Evolutionary conservation across 1,140 invertebrate species (phyloP).

Genomic region (Sminthurides bifidus): DNA sequence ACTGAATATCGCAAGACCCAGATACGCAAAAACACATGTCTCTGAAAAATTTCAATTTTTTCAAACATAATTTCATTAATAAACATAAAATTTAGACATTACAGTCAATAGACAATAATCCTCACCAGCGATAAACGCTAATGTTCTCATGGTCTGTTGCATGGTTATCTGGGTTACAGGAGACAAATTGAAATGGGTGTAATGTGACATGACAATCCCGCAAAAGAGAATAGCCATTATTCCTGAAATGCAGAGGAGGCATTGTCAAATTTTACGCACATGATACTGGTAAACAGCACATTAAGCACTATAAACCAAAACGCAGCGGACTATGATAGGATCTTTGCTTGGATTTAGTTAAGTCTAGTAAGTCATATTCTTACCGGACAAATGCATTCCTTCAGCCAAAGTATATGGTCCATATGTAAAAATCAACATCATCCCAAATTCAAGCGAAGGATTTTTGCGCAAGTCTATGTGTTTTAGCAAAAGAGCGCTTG

Average conservation of each 20-base stretch:
- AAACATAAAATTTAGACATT: neutral
- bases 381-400: constrained; percentile 88
- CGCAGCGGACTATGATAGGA: too few relatives aligned
- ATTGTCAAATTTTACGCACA: too few relatives aligned
- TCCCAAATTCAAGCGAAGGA: constrained; percentile 93
- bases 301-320: too few relatives aligned
- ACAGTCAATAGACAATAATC: neutral
- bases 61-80: neutral
- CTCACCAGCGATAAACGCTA: constrained; percentile 81
- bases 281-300: too few relatives aligned
- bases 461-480: constrained; percentile 94
- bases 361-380: too few relatives aligned
- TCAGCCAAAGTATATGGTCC: constrained; percentile 95
- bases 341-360: too few relatives aligned
- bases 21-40: constrained; percentile 98
- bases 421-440: constrained; percentile 98
- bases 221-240: constrained; percentile 99
- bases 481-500: constrained; percentile 69
- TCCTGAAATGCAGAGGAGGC: constrained; percentile 53
- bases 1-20: constrained; percentile 94
- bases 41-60: constrained; percentile 44
- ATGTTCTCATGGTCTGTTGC: constrained; percentile 95
- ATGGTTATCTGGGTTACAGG: constrained; percentile 98
- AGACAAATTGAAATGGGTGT: constrained; percentile 96
- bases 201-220: constrained; percentile 99